These are phyloP conservation scores for Lydus trimaculatus DNA, from an alignment of 2,888 invertebrate genomes.

Conservation along the genomic window DNA sequence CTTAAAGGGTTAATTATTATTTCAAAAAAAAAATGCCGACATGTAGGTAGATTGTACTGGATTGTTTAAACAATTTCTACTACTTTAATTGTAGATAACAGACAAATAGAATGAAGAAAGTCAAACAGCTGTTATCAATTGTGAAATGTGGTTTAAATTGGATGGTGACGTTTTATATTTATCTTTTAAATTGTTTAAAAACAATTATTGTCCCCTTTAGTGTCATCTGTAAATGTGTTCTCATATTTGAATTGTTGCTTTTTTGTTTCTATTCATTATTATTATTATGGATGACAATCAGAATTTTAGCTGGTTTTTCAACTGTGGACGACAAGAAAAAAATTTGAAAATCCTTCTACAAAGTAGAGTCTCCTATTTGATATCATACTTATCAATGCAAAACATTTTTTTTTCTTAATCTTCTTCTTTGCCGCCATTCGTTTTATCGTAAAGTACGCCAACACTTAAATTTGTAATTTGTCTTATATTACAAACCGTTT, in stretches of 20 bases:
- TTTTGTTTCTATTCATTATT: too few relatives aligned
- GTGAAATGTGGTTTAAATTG: background rate
- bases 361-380: too few relatives aligned
- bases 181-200: constrained; percentile 1
- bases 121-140: constrained; percentile 1
- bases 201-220: background rate
- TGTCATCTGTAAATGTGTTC: background rate
- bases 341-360: too few relatives aligned
- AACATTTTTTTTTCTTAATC: too few relatives aligned
- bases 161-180: constrained; percentile 1
- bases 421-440: too few relatives aligned
- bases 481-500: background rate
- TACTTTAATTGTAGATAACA: too few relatives aligned
- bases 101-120: background rate
- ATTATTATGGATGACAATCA: too few relatives aligned
- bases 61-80: background rate
- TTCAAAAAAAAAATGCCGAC: constrained; percentile 15
- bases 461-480: background rate
- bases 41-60: background rate
- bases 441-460: too few relatives aligned
- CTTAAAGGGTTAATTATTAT: constrained; percentile 8
- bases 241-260: background rate
- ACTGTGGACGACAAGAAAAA: too few relatives aligned
- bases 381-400: too few relatives aligned
- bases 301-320: too few relatives aligned